Conservation (phyloP, 2,888 invertebrate species). For the Pyrochroa serraticornis region DNA sequence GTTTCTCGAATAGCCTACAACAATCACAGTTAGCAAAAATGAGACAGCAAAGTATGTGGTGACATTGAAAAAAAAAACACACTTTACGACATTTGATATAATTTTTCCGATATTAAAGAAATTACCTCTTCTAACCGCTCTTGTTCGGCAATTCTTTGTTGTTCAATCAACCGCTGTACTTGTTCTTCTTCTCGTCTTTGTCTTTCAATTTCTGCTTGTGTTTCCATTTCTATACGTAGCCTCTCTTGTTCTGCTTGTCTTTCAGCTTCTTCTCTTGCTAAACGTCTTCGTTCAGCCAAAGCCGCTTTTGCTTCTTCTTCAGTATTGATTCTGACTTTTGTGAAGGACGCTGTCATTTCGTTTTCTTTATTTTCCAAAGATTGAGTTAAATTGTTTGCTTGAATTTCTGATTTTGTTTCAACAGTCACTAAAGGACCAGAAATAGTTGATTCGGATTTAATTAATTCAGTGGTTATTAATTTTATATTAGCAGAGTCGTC, state of each 20-base stretch:
- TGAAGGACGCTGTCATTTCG: conserved; percentile 67
- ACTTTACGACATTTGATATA: no score
- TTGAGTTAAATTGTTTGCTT: conserved; percentile 14
- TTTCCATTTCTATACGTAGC: conserved; percentile 73
- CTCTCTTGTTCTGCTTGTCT: conserved; percentile 86
- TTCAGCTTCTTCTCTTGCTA: conserved; percentile 91
- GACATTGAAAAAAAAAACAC: neutral
- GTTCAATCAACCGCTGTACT: conserved; percentile 76
- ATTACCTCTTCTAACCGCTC: conserved; percentile 85
- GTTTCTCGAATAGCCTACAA: conserved; percentile 70
- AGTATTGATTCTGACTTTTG: conserved; percentile 77
- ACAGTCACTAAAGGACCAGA: conserved; percentile 16
- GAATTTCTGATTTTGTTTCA: conserved; percentile 28
- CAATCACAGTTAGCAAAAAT: conserved; percentile 18
- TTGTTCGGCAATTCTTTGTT: conserved; percentile 83
- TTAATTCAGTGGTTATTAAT: conserved; percentile 21
- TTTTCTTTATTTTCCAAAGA: conserved; percentile 32
- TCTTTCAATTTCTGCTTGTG: conserved; percentile 74
- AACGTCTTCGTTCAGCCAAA: conserved; percentile 83
- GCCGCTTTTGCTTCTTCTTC: conserved; percentile 95
- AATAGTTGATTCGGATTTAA: conserved; percentile 19
- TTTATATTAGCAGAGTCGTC: conserved; percentile 16
- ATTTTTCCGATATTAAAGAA: conserved; percentile 1
- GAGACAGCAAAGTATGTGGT: neutral
- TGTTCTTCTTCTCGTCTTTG: conserved; percentile 82